Base-by-base conservation (phyloP, 2,888 invertebrate genomes). In the Cheilosia urbana region DNA sequence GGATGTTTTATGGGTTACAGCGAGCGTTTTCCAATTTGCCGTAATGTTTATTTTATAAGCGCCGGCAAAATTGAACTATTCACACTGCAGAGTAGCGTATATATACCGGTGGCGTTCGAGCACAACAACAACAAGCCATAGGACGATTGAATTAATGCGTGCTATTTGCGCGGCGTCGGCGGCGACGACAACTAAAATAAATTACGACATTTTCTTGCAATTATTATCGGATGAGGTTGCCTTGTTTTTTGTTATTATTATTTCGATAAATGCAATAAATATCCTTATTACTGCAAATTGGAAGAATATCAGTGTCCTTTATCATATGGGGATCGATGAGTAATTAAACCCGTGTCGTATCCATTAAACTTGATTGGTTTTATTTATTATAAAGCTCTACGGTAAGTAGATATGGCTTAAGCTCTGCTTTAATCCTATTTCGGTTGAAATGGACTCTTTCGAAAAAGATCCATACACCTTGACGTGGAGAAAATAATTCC, bases 31-130 rank as follows among this genome's bases (percentile, higher is more conserved):
- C 85, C 85, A 85, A 85, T 85, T 85, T 85, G 72, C 81, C 71
- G 45, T 85, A 72, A 85, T 85, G 85, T 85, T 85, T 85, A 85
- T 85, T 85, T 85, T 81, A 85, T 77, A 85, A 85, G 85, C 85
- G 81, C 53, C 71, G 62, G 47, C 72, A 40, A 76, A 76, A 76
- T 81, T 81, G 76, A 80, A 80, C 75, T 85, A 81, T 81, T 80
- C 85, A 80, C 53, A 42, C 60, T 40, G 21, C 40, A 53, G 24
- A 7, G 6, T 17, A 19, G 37, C 13, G 4, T 11, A 13, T 13
- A 34, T 37, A 37, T 4, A 34, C 34, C 4, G 37, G 49, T 13
- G 34, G 30, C 42, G 11, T 24, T 24, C 15, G 24, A 15, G 21
- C 30, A 3, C 34, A 17, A 4, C 17, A n/a, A 6, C 27, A 11